phyloP scores from a whole-genome alignment of 2,113 vertebrate genomes.

The Neogale vison region DNA sequence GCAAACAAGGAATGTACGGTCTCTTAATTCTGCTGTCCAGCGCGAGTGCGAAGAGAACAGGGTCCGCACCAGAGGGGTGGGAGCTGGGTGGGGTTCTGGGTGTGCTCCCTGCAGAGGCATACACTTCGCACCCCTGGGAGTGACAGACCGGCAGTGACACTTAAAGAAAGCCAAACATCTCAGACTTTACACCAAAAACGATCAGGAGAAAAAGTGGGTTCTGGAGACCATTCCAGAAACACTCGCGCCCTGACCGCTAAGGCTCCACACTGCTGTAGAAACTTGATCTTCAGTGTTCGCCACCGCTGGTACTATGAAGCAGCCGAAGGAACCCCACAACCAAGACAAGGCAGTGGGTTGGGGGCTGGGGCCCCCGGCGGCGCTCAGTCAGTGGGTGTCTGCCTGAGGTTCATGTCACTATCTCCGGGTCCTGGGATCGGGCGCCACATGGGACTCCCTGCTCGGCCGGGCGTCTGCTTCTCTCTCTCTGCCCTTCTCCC shows the following conservation, averaged over 20 bases:
- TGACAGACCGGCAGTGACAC: neutral
- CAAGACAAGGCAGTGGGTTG: neutral
- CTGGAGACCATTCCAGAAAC: neutral
- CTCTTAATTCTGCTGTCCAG: neutral
- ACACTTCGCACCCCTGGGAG: neutral
- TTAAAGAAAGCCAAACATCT: neutral
- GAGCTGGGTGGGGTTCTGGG: neutral
- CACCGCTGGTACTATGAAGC: neutral
- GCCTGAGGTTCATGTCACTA: too few relatives aligned
- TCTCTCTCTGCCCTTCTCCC: too few relatives aligned
- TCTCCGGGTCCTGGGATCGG: too few relatives aligned
- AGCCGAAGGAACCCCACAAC: neutral
- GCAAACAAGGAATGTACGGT: neutral
- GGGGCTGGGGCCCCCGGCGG: too few relatives aligned
- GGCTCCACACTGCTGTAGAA: neutral
- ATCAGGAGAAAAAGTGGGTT: neutral
- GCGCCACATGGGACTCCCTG: too few relatives aligned
- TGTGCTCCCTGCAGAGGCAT: neutral
- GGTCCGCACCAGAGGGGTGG: neutral
- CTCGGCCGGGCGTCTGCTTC: too few relatives aligned
- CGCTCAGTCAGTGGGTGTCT: too few relatives aligned
- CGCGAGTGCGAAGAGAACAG: neutral
- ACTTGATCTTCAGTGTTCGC: fast-evolving
- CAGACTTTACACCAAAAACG: neutral
- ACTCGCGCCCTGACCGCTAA: neutral